These are phyloP conservation scores for Philaenus spumarius DNA, from an alignment of 1,140 invertebrate species.

Conservation along the genomic window DNA sequence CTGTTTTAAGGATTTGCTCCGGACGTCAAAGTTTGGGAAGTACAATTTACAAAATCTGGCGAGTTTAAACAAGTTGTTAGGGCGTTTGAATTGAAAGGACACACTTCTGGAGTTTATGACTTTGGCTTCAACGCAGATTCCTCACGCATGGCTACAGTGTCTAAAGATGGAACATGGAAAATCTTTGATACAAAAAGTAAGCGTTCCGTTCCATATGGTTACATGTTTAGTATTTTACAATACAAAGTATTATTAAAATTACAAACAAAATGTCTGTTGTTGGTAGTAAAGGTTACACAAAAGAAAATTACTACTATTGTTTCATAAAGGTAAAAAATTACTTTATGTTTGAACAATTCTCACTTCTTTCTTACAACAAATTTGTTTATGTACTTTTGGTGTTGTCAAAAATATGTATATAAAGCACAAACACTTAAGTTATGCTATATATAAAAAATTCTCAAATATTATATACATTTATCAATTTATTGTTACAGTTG, in stretches of 20 bases:
- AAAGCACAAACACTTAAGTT: too few species aligned
- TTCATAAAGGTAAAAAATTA: too few species aligned
- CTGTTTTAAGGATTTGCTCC: constrained; percentile 66
- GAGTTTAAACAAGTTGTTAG: constrained; percentile 67
- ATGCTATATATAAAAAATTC: too few species aligned
- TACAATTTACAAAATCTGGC: constrained; percentile 63
- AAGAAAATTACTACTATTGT: too few species aligned
- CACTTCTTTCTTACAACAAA: too few species aligned
- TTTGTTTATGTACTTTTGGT: too few species aligned
- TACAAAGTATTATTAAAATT: not conserved
- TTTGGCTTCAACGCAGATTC: constrained; percentile 76
- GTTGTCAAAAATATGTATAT: too few species aligned
- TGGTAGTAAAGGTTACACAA: not conserved
- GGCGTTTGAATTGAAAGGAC: constrained; percentile 74
- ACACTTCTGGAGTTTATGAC: constrained; percentile 72
- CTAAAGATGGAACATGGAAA: constrained; percentile 83
- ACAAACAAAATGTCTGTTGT: not conserved
- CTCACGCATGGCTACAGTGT: constrained; percentile 72
- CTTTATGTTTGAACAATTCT: too few species aligned
- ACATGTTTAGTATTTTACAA: not conserved
- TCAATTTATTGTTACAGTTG: constrained; percentile 58
- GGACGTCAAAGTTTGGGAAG: constrained; percentile 81
- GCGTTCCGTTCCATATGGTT: constrained; percentile 26
- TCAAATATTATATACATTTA: too few species aligned
- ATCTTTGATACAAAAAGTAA: constrained; percentile 77